Evolutionary conservation across 2,797 vertebrate genomes (phyloP).

Genomic region (Siniperca obscura): DNA sequence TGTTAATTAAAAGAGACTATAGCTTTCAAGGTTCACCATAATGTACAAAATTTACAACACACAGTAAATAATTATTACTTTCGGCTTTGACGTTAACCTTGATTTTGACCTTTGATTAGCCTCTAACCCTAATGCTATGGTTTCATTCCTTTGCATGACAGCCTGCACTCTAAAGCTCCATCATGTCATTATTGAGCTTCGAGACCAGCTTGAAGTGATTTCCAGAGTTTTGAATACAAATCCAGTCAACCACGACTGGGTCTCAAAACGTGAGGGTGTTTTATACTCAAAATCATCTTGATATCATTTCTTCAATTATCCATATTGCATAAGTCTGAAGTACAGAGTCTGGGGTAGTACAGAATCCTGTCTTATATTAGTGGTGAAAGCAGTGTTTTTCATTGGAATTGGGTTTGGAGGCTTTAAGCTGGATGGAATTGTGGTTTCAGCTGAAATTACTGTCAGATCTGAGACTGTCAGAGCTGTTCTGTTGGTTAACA

Average conservation of each 20-base stretch:
- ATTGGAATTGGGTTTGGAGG: conserved; percentile 24
- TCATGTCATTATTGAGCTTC: conserved; percentile 57
- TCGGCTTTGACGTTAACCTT: not conserved
- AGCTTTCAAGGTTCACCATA: not conserved
- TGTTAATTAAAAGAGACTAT: not conserved
- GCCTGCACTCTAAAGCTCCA: conserved; percentile 38
- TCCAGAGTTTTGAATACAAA: conserved; percentile 67
- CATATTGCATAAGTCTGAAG: conserved; percentile 26
- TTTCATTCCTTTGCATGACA: conserved; percentile 52
- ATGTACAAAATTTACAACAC: not conserved
- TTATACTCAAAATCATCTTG: conserved; percentile 32
- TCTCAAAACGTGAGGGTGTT: conserved; percentile 55
- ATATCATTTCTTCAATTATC: conserved; percentile 44
- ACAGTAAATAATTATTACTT: not conserved
- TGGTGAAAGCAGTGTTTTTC: conserved; percentile 36
- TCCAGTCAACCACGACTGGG: conserved; percentile 60
- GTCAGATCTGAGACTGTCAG: conserved; percentile 28
- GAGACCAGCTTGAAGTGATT: conserved; percentile 72
- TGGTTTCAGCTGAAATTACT: conserved; percentile 47
- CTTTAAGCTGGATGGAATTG: conserved; percentile 51
- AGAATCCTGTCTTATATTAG: conserved; percentile 45
- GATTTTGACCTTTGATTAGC: not conserved
- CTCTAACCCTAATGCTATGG: conserved; percentile 42
- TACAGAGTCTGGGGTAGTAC: conserved; percentile 17
- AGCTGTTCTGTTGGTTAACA: conserved; percentile 28